Conservation (phyloP, 2,113 vertebrate species). For the Esox niger region DNA sequence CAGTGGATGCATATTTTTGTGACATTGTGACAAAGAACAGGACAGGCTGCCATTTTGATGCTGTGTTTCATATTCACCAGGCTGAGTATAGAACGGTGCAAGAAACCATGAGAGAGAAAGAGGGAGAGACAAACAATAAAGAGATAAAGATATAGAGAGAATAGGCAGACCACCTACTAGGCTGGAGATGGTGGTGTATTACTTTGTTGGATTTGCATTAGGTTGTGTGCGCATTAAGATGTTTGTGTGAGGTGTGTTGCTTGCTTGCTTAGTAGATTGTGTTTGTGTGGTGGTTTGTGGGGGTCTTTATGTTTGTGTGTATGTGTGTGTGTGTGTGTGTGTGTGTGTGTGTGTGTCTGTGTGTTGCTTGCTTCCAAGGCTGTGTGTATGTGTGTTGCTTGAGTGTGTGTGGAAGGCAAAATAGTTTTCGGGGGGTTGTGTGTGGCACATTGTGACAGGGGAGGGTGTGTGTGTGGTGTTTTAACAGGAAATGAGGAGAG, state of each 20-base stretch:
- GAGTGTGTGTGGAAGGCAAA: too few relatives aligned
- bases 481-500: neutral
- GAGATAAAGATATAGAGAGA: conserved; percentile 34
- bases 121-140: conserved; percentile 16
- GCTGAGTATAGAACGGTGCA: conserved; percentile 11
- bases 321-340: conserved; percentile 8
- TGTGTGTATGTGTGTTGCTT: too few relatives aligned
- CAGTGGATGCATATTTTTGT: too few relatives aligned
- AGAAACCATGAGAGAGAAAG: conserved; percentile 36
- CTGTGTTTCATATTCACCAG: neutral
- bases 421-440: too few relatives aligned
- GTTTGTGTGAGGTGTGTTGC: neutral
- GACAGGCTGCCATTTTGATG: neutral
- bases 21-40: neutral
- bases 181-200: conserved; percentile 40
- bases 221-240: neutral
- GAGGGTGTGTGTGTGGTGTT: conserved; percentile 3
- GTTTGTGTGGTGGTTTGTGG: conserved; percentile 8
- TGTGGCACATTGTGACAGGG: neutral
- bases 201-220: conserved; percentile 41
- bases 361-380: too few relatives aligned
- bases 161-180: conserved; percentile 59
- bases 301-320: too few relatives aligned
- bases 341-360: conserved; percentile 10
- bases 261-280: conserved; percentile 1